Evolutionary conservation across 2,113 vertebrate species (phyloP).

Genomic region (Dinomys branickii): DNA sequence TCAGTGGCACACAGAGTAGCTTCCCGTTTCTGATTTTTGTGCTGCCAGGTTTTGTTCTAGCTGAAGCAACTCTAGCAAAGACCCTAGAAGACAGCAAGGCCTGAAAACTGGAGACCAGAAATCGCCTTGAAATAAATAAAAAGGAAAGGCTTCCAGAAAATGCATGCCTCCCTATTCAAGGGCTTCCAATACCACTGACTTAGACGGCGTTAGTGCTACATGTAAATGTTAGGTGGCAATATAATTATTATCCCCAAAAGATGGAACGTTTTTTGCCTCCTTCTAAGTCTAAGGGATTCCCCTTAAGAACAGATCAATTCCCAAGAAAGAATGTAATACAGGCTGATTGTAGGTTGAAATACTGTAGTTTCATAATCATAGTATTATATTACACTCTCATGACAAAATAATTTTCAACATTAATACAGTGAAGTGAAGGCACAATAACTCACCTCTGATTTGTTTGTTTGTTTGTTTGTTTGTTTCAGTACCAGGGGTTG

Average conservation of each 20-base stretch:
- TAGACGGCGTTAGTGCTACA: not conserved
- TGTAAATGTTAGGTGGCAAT: not conserved
- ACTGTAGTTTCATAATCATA: not conserved
- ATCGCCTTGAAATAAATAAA: not conserved
- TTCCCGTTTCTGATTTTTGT: not conserved
- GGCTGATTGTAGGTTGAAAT: not conserved
- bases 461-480: no score
- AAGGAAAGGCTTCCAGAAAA: not conserved
- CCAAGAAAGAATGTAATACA: not conserved
- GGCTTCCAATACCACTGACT: no score
- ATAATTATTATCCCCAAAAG: not conserved
- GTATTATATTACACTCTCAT: not conserved
- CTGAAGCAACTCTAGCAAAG: not conserved
- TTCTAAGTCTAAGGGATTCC: not conserved
- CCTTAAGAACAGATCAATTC: not conserved
- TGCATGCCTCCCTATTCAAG: not conserved
- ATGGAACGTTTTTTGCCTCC: not conserved
- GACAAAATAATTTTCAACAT: constrained; percentile 4
- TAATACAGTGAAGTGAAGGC: not conserved
- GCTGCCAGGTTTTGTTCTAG: not conserved
- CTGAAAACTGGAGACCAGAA: not conserved
- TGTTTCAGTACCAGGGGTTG: no score
- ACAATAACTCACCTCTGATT: no score
- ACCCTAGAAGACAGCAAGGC: not conserved
- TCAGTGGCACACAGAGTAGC: not conserved